phyloP scores from a whole-genome alignment of 2,113 vertebrate species.

The Brevimyrus niger region DNA sequence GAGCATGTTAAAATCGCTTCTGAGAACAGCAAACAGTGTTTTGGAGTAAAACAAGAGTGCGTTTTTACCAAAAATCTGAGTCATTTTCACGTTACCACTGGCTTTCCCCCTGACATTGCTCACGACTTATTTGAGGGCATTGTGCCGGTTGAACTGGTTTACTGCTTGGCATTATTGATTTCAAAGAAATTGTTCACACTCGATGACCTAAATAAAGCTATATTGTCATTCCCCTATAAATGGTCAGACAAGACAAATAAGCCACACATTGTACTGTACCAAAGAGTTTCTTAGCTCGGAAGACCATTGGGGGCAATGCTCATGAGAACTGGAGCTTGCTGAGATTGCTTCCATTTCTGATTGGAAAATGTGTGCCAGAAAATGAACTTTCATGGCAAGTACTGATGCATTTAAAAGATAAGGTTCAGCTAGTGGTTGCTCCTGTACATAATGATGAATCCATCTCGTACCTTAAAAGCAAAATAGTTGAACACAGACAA shows the following conservation, averaged over 20 bases:
- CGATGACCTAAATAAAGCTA: background rate
- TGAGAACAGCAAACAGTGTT: background rate
- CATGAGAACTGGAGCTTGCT: no score
- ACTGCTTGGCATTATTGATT: background rate
- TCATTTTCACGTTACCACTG: background rate
- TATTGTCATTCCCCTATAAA: background rate
- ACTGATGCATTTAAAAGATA: background rate
- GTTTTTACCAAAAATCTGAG: background rate
- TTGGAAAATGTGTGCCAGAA: background rate
- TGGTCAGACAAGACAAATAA: no score
- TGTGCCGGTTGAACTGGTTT: background rate
- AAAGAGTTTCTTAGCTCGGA: background rate
- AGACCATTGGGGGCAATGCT: background rate
- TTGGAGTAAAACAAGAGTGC: background rate
- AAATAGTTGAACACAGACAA: slow-evolving; percentile 9
- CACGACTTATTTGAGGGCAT: background rate
- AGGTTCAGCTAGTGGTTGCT: background rate
- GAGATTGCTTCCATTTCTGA: background rate
- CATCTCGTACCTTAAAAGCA: background rate
- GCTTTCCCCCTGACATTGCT: no score
- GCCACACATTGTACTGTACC: no score
- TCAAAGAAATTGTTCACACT: background rate
- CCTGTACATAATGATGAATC: background rate
- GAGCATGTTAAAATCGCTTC: background rate
- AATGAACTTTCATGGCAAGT: background rate